Evolutionary conservation across 2,888 invertebrate species (phyloP), one percentile per base, ranked within the genome.

Genomic region (Diaperis boleti): DNA sequence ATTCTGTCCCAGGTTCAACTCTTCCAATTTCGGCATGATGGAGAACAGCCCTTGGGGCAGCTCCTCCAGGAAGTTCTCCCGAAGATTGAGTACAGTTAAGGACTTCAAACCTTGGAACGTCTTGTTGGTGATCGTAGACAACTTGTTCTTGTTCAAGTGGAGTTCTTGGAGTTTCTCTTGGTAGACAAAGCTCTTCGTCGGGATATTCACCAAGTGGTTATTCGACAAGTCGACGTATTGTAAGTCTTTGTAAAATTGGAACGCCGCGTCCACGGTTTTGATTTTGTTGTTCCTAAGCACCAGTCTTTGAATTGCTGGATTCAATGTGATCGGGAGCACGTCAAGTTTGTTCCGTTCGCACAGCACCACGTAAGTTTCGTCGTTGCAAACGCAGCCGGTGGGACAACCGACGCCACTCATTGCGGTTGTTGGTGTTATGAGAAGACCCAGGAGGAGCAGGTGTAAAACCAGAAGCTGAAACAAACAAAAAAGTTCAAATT

Each of bases 271-370:
- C 69, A 95, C 92, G 10, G 92, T 92, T 80, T 92, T 93, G 74
- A 95, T 94, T 75, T 90, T 90, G 81, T 94, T 95, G 80, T 91
- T 92, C 74, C 90, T 89, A 66, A 95, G 87, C 71, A 93, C 91
- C 74, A 95, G 87, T 55, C 93, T 86, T 78, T 92, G 92, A 67
- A 95, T 93, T 74, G 92, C 92, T 33, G 96, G 96, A 83, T 96
- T 96, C 67, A 96, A 84, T 1, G 94, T 92, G 75, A 95, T 95
- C 64, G 95, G 95, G 65, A 96, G 87, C 55, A 94, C 93, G 82
- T 94, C 94, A 64, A 96, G 85, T 70, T 91, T 91, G 76, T 93
- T 93, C 77, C 89, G 90, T 72, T 92, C 89, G 82, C 95, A 96
- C 70, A 89, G 89, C 45, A 95, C 95, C 60, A 92, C 91, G 69